Conservation (phyloP, 2,113 vertebrate species). For the Meriones unguiculatus region DNA sequence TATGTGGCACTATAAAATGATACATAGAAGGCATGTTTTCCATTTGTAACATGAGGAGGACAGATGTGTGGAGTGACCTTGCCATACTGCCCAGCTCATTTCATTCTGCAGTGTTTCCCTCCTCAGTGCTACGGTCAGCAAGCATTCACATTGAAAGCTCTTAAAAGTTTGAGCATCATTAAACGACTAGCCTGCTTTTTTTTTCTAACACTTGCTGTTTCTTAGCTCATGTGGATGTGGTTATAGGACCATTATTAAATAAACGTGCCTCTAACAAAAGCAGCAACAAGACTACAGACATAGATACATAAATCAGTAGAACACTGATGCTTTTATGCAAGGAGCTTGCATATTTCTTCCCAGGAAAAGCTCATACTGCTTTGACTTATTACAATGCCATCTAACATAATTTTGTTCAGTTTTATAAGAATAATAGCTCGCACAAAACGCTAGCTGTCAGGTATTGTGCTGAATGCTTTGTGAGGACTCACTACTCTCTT, state of each 20-base stretch:
- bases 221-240: neutral
- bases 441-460: neutral
- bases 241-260: conserved; percentile 6
- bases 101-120: conserved; percentile 23
- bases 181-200: neutral
- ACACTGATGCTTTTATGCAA: conserved; percentile 30
- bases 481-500: neutral
- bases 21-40: neutral
- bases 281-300: neutral
- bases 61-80: neutral
- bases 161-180: neutral
- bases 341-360: neutral
- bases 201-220: neutral
- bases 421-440: neutral
- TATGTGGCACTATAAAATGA: neutral
- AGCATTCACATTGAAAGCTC: neutral
- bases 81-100: neutral
- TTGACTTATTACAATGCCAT: conserved; percentile 20
- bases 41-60: neutral
- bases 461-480: neutral
- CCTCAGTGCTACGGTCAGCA: neutral
- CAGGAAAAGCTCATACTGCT: neutral
- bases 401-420: conserved; percentile 34
- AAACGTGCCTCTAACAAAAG: neutral
- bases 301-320: neutral